These are phyloP conservation scores for Scaptomyza graminum DNA, from an alignment of 1,140 invertebrate genomes.

Conservation along the genomic window DNA sequence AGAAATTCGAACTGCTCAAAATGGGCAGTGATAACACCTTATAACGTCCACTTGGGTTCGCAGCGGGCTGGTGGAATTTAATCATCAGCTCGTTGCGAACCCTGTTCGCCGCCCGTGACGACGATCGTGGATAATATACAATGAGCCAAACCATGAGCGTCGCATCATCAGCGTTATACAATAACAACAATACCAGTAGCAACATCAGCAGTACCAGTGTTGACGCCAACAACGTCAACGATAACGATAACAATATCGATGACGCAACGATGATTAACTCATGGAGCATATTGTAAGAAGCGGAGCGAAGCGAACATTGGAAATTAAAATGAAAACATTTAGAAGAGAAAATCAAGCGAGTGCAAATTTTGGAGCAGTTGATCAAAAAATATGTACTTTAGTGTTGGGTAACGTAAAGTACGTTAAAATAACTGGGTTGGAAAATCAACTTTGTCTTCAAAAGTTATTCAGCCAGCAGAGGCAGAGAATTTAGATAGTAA, in stretches of 20 bases:
- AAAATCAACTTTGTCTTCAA: slow-evolving; percentile 8
- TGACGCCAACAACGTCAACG: slow-evolving; percentile 2
- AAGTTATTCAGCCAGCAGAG: slow-evolving; percentile 13
- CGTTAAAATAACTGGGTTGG: slow-evolving; percentile 3
- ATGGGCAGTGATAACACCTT: slow-evolving; percentile 91
- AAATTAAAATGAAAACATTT: slow-evolving; percentile 42
- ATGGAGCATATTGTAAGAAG: slow-evolving; percentile 58
- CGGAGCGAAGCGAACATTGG: slow-evolving; percentile 77
- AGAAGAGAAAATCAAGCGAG: slow-evolving; percentile 11
- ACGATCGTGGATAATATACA: slow-evolving; percentile 83
- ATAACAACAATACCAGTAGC: slow-evolving; percentile 39
- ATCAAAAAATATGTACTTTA: slow-evolving; percentile 74
- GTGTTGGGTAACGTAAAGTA: slow-evolving; percentile 57
- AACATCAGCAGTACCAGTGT: slow-evolving; percentile 27
- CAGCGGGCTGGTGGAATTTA: slow-evolving; percentile 82
- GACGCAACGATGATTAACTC: slow-evolving; percentile 51
- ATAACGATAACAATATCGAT: slow-evolving; percentile 15
- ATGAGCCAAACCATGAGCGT: slow-evolving; percentile 69
- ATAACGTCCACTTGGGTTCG: slow-evolving; percentile 85
- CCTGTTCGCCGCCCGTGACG: slow-evolving; percentile 83
- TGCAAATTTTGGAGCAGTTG: slow-evolving; percentile 75
- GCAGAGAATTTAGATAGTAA: slow-evolving; percentile 52
- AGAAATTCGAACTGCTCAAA: slow-evolving; percentile 93
- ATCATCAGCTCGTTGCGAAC: slow-evolving; percentile 83
- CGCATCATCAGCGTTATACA: slow-evolving; percentile 56